These are phyloP conservation scores for Yponomeuta evonymella DNA, from an alignment of 2,888 invertebrate species.

Conservation along the genomic window DNA sequence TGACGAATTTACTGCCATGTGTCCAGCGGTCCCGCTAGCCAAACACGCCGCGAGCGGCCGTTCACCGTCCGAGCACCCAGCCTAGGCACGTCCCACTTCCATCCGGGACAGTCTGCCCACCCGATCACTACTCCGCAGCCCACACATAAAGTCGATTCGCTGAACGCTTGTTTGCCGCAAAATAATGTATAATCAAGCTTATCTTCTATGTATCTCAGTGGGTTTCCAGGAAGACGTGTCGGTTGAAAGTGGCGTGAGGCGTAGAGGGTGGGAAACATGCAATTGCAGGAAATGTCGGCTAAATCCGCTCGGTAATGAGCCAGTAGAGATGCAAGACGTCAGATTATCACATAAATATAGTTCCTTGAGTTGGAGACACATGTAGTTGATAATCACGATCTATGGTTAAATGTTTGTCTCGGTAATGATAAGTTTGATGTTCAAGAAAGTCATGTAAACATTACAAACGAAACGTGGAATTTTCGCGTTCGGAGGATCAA, in stretches of 20 bases:
- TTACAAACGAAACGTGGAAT: slow-evolving; percentile 5
- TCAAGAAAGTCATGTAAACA: slow-evolving; percentile 8
- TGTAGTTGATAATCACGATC: not conserved
- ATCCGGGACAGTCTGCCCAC: slow-evolving; percentile 9
- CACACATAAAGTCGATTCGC: not conserved
- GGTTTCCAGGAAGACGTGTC: slow-evolving; percentile 29
- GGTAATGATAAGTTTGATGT: not conserved
- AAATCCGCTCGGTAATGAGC: slow-evolving; percentile 16
- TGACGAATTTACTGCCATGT: slow-evolving; percentile 18
- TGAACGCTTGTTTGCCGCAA: not conserved
- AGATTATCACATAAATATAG: not conserved
- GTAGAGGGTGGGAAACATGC: slow-evolving; percentile 36
- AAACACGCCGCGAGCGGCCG: slow-evolving; percentile 13
- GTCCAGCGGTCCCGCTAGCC: slow-evolving; percentile 20
- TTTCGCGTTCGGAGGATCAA: slow-evolving; percentile 7
- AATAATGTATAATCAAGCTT: slow-evolving; percentile 4
- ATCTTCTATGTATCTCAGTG: slow-evolving; percentile 14
- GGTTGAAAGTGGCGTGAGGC: slow-evolving; percentile 44
- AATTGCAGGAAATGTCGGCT: slow-evolving; percentile 43
- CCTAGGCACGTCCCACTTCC: slow-evolving; percentile 8
- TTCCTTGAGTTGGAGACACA: not conserved
- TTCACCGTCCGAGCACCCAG: slow-evolving; percentile 4
- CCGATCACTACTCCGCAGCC: not conserved
- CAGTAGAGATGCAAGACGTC: not conserved
- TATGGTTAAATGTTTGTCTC: slow-evolving; percentile 4